A percentile compares a stretch with the other conserved stretches of the same genome.
Evolutionary conservation across 2,797 vertebrate genomes (phyloP).

Genomic region (Gymnodraco acuticeps): DNA sequence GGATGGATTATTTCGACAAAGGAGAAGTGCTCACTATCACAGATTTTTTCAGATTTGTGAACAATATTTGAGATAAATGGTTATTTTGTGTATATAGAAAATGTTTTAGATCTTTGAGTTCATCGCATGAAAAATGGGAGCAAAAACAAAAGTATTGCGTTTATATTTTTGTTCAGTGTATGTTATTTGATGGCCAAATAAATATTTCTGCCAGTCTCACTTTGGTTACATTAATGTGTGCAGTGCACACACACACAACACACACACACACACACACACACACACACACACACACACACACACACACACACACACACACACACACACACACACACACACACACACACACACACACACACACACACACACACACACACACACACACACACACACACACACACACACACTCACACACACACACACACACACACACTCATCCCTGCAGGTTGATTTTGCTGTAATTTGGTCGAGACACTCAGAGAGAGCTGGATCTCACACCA

Average conservation of each 20-base stretch:
- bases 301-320: slow-evolving; percentile 10
- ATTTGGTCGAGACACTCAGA: slow-evolving; percentile 5
- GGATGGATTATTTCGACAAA: no score
- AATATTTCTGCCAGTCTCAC: not conserved
- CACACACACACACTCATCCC: not conserved
- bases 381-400: slow-evolving; percentile 17
- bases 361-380: slow-evolving; percentile 46
- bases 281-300: slow-evolving; percentile 5
- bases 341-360: slow-evolving; percentile 22
- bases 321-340: slow-evolving; percentile 4
- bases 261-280: slow-evolving; percentile 14
- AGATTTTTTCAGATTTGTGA: no score
- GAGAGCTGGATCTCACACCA: slow-evolving; percentile 30
- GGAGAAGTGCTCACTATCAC: no score
- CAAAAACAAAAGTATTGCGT: no score
- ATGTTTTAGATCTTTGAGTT: no score
- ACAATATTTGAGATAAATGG: no score
- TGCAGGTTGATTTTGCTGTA: slow-evolving; percentile 36
- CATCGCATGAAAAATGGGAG: no score
- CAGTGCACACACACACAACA: not conserved
- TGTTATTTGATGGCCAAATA: not conserved
- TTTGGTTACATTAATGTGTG: no score
- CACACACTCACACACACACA: slow-evolving; percentile 43
- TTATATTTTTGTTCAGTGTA: no score
- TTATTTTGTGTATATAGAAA: no score